These are phyloP conservation scores for Maccullochella peelii DNA, from an alignment of 2,113 vertebrate genomes.

Conservation along the genomic window DNA sequence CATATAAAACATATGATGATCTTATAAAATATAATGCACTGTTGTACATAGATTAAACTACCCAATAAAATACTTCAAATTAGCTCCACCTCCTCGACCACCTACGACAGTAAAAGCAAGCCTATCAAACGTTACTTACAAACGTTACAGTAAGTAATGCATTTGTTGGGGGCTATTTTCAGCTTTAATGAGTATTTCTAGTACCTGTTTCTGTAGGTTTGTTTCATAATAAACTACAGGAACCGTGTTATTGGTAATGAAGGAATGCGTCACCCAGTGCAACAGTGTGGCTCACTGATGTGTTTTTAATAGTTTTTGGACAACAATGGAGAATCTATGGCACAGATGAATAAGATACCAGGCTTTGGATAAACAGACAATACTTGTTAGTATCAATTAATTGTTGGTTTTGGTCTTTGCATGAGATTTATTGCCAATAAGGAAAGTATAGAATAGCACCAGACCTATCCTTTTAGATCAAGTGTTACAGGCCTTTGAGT, in stretches of 20 bases:
- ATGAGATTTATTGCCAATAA: not conserved
- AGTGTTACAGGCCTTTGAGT: not conserved
- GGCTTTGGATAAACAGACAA: not conserved
- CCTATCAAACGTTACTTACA: not conserved
- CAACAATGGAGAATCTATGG: not conserved
- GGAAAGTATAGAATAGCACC: not conserved
- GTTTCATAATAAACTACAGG: not conserved
- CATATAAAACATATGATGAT: too few relatives aligned
- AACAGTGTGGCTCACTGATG: too few relatives aligned
- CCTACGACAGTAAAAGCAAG: too few relatives aligned
- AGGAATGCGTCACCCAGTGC: too few relatives aligned
- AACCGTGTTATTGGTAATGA: too few relatives aligned
- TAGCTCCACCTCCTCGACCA: too few relatives aligned
- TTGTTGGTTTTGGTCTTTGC: not conserved
- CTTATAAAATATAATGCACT: too few relatives aligned
- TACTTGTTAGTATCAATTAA: not conserved
- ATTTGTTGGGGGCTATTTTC: not conserved
- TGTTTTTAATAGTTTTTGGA: not conserved
- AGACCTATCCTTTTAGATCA: not conserved
- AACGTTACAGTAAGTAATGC: too few relatives aligned
- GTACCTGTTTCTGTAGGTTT: not conserved
- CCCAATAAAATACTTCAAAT: too few relatives aligned
- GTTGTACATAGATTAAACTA: too few relatives aligned
- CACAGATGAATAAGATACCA: too few relatives aligned
- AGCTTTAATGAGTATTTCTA: not conserved